phyloP scores from a whole-genome alignment of 2,888 invertebrate genomes.

The Thumatha senex region DNA sequence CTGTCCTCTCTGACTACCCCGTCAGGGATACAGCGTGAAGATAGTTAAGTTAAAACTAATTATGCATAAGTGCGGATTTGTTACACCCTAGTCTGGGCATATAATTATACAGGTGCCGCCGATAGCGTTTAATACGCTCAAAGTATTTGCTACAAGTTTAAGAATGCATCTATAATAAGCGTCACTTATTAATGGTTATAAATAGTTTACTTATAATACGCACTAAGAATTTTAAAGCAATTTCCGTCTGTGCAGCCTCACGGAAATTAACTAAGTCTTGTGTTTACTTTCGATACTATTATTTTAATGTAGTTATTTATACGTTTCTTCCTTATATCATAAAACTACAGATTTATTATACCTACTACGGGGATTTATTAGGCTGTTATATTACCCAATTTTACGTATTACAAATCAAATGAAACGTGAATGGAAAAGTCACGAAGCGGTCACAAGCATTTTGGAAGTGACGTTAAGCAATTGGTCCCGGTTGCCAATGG shows the following conservation, averaged over 20 bases:
- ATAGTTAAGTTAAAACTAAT: no score
- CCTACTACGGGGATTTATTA: neutral
- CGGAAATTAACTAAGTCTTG: neutral
- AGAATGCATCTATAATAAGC: neutral
- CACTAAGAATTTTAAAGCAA: slow-evolving; percentile 2
- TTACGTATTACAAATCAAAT: neutral
- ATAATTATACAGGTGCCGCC: no score
- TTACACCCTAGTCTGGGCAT: no score
- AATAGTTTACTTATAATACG: neutral
- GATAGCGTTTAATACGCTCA: no score
- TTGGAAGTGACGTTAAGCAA: no score
- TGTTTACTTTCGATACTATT: slow-evolving; percentile 1
- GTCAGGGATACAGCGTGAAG: no score
- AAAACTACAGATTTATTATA: slow-evolving; percentile 3
- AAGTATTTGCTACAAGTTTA: neutral
- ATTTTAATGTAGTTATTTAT: slow-evolving; percentile 3
- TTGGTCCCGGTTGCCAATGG: no score
- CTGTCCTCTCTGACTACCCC: no score
- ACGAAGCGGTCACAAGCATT: no score
- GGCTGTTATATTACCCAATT: neutral
- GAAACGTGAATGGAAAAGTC: neutral
- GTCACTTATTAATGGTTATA: neutral
- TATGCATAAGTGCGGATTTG: no score
- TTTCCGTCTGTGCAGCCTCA: neutral
- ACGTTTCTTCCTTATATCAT: neutral